Conservation (phyloP, 2,113 vertebrate genomes). For the Sula dactylatra region DNA sequence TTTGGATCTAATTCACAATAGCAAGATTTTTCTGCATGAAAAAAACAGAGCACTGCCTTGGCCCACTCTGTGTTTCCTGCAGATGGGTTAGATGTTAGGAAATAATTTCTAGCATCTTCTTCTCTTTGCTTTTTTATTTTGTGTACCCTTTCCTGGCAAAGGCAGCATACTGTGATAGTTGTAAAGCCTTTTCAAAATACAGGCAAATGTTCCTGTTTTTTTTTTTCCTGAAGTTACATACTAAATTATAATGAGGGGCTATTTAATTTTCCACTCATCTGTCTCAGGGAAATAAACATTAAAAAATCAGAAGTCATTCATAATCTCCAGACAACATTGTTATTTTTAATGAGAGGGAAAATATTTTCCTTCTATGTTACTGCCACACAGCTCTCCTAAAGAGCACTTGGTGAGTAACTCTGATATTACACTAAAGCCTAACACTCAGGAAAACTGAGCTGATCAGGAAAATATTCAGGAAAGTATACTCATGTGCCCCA, state of each 20-base stretch:
- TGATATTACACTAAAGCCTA: neutral
- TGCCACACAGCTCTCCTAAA: neutral
- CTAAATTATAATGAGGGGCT: neutral
- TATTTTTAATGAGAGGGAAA: neutral
- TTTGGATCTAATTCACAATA: neutral
- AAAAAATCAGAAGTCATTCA: neutral
- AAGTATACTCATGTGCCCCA: neutral
- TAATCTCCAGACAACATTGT: neutral
- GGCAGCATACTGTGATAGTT: neutral
- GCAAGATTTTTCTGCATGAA: neutral
- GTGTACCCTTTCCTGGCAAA: neutral
- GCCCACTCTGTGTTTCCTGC: neutral
- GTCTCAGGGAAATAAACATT: neutral
- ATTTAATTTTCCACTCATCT: neutral
- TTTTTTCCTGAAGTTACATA: neutral
- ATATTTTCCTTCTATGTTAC: neutral
- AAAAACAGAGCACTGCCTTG: neutral
- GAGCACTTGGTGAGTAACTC: neutral
- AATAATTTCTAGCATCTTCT: neutral
- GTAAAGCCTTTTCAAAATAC: neutral
- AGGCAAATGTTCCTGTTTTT: neutral
- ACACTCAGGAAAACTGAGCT: neutral
- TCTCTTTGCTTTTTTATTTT: neutral
- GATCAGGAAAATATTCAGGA: neutral
- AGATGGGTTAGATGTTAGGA: neutral